Base-by-base conservation (phyloP, 2,797 vertebrate genomes). In the Epinephelus coioides region DNA sequence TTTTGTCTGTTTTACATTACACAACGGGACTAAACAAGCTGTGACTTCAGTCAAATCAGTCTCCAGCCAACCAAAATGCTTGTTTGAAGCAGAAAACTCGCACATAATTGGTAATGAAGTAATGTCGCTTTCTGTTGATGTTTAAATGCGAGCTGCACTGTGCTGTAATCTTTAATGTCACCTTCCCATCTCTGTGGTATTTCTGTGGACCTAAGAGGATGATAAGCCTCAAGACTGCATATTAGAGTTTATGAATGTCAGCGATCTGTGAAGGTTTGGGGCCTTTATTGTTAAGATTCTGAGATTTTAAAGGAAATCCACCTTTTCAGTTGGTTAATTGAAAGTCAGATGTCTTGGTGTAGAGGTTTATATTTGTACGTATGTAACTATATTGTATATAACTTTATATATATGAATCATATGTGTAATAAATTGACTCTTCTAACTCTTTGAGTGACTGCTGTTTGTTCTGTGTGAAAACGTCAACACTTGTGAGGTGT, bases 341-440 rank as follows among this genome's bases (percentile, higher is more conserved):
- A 77, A 82, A 78, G 49, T 69, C 54, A 51, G 21, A 54, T 64
- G 34, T 76, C 38, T 44, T 59, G 14, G 12, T 76, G 55, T 69
- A 74, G 54, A 87, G 34, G 13, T 88, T 85, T 85, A 69, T 89
- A 81, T 86, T 88, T 90, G 67, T 89, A 89, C 67, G 62, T 87
- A 81, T 89, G 72, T 89, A 85, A 81, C 63, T 83, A 82, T 81
- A 78, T 53, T 91, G 90, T 92, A 88, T 59, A 88, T 87, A 87
- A 65, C 69, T 89, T 85, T 87, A 74, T 82, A 87, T 80, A 54
- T 56, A 44, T 71, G 43, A 86, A 76, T 70, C 23, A 59, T 50
- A 69, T 88, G 38, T 83, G 14, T 89, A 92, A 90, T 92, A 91
- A 92, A 94, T 73, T 23, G 44, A 85, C 63, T 78, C 54, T 85